These are phyloP conservation scores for Stenchaetothrips biformis DNA, from an alignment of 2,888 invertebrate species.

Conservation along the genomic window DNA sequence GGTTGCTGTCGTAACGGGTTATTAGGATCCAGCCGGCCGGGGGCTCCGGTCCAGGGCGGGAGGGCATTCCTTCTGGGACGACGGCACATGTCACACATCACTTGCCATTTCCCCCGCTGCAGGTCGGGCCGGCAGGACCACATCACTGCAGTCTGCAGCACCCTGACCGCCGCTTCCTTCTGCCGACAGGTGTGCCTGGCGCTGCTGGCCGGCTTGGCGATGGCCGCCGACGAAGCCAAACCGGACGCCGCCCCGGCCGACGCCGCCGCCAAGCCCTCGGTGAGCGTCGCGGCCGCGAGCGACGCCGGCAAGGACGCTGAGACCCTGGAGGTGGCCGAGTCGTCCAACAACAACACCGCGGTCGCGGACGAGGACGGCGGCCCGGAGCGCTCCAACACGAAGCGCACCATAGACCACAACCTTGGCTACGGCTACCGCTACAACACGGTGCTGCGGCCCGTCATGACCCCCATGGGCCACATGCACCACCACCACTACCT, in stretches of 20 bases:
- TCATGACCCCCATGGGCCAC: neutral
- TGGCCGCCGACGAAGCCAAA: neutral
- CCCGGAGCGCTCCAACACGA: conserved; percentile 47
- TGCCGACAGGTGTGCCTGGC: conserved; percentile 26
- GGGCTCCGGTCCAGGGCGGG: neutral
- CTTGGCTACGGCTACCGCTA: conserved; percentile 61
- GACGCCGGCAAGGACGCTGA: neutral
- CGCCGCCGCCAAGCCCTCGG: neutral
- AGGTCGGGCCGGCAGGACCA: neutral
- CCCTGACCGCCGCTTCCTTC: neutral
- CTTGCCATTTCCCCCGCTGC: neutral
- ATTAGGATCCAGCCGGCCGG: no score
- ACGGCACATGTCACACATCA: neutral
- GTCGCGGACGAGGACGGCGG: neutral
- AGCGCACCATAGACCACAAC: conserved; percentile 67
- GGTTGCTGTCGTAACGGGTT: no score
- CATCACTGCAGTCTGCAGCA: neutral
- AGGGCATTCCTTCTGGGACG: neutral
- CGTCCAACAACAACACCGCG: conserved; percentile 22
- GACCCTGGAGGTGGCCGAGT: conserved; percentile 1
- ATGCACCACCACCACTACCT: neutral
- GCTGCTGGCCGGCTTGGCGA: neutral
- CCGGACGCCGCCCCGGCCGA: neutral
- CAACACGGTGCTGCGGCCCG: conserved; percentile 21
- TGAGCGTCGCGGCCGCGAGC: neutral